phyloP scores from a whole-genome alignment of 2,797 vertebrate genomes.

The Tangara arthus region DNA sequence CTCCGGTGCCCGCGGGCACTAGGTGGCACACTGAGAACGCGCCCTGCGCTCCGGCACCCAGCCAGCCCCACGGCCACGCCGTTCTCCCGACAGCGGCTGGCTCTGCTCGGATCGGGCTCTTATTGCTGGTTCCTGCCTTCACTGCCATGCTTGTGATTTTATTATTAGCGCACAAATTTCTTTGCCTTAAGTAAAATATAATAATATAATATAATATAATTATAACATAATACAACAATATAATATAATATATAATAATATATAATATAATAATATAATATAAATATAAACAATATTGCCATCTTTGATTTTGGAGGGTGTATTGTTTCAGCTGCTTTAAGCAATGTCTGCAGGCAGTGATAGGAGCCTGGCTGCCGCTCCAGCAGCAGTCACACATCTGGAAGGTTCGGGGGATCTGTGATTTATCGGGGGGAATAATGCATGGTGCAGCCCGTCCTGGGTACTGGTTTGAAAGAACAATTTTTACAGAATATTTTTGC shows the following conservation, averaged over 20 bases:
- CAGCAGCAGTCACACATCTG: background rate
- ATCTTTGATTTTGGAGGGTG: background rate
- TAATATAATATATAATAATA: too few relatives aligned
- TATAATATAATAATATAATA: too few relatives aligned
- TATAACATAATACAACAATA: too few relatives aligned
- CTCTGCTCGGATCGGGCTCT: accelerated
- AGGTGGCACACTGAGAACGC: constrained; percentile 40
- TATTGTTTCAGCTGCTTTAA: accelerated
- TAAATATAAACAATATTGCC: too few relatives aligned
- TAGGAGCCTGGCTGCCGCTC: accelerated
- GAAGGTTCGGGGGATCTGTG: background rate
- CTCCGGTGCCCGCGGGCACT: background rate
- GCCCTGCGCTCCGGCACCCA: background rate
- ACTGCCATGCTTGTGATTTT: accelerated
- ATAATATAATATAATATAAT: too few relatives aligned
- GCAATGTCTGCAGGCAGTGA: background rate
- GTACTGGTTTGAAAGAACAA: background rate
- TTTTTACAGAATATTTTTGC: background rate
- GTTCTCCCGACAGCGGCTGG: accelerated
- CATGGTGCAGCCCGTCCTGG: background rate
- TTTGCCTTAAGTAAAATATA: background rate
- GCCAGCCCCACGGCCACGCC: background rate
- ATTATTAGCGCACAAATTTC: background rate
- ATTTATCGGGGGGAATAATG: background rate
- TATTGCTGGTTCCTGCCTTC: background rate